Base-by-base conservation (phyloP, 2,888 invertebrate genomes). In the Brachyopa scutellaris region DNA sequence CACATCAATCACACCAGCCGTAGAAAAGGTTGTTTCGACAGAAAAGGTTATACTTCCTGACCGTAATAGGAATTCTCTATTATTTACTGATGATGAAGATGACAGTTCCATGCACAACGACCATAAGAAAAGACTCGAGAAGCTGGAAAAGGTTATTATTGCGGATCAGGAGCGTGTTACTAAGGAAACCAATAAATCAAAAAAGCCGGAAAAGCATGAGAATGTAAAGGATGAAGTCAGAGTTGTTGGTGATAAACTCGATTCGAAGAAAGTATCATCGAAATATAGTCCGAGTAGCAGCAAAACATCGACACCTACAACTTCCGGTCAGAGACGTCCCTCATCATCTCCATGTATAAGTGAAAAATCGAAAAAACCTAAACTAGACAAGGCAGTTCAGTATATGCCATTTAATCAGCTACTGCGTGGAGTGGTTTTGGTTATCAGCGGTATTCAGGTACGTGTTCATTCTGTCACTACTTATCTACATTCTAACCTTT, bases 381-480 rank as follows among this genome's bases (percentile, higher is more conserved):
- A 86, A 36, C 85, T 86, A 4, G 84, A 85, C 3, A 72, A 78
- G 21, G 85, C 84, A 9, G 64, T 84, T 0, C 62, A 86, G 17
- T 89, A 87, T 78, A 92, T 91, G 86, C 92, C 93, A 0, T 95
- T 94, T 84, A 88, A 91, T 78, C 89, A 92, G 84, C 87, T 95
- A 26, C 89, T 97, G 84, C 89, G 91, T 8, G 94, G 92, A 59
- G 95, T 95, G 2, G 92, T 93, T 72, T 92, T 97, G 87, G 95
- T 94, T n/a, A 92, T 98, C 84, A 97, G 97, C 91, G 97, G 97
- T 0, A 97, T 95, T 80, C 90, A 89, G 87, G 89, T 87, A 66
- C 36, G 47, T 73, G 15, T 42, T 47, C 1, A 1, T 19, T 19
- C 17, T n/a, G 1, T 4, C 2, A 0, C 29, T 17, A 1, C 5